A percentile compares a stretch with the other conserved stretches of the same genome.
These are phyloP conservation scores for Aradophagus sp. DNA, from an alignment of 1,140 invertebrate species.

Conservation along the genomic window DNA sequence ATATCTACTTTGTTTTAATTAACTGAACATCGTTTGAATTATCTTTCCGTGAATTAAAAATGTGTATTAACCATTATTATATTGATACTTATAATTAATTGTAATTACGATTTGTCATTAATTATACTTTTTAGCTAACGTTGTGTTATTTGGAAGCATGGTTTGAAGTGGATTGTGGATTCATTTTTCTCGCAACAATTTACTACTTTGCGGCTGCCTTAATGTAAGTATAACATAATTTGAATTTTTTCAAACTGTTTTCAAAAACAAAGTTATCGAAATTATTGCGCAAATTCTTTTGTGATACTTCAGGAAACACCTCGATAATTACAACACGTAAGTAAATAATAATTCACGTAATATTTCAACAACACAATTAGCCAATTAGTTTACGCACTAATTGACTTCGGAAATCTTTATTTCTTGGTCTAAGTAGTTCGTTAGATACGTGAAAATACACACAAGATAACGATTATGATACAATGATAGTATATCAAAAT, in stretches of 20 bases:
- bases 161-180: conserved; percentile 8
- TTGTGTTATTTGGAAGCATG: conserved; percentile 26
- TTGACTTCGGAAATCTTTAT: conserved; percentile 35
- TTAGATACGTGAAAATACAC: conserved; percentile 33
- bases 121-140: conserved; percentile 18
- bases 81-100: no score
- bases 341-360: conserved; percentile 16
- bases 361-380: conserved; percentile 14
- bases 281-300: background rate
- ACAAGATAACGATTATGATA: conserved; percentile 43
- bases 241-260: background rate
- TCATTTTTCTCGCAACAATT: conserved; percentile 6
- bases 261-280: background rate
- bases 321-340: conserved; percentile 5
- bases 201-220: no score
- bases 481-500: conserved; percentile 22
- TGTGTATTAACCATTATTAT: background rate
- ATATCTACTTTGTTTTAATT: no score
- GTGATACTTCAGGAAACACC: background rate
- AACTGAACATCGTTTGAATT: no score
- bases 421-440: conserved; percentile 19
- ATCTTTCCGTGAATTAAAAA: background rate
- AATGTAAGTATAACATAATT: no score
- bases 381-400: conserved; percentile 39
- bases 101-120: no score